Base-by-base conservation (phyloP, 2,113 vertebrate genomes). In the Thinocorus orbignyianus region DNA sequence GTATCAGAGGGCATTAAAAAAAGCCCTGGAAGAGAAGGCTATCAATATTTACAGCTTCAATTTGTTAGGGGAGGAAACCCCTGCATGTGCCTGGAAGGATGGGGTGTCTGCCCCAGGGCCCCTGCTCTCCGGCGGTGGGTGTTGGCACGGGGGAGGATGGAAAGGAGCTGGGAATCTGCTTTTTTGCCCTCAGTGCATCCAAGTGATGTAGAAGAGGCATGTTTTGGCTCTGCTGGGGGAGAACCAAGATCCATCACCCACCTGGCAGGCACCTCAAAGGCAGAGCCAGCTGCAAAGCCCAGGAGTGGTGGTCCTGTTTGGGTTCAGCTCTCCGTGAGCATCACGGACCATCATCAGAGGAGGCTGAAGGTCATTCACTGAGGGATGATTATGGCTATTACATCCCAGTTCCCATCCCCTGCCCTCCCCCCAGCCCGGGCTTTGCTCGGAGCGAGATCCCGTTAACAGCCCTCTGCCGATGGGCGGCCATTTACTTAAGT, bases 1-100 rank as follows among this genome's bases (percentile, higher is more conserved):
- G 94, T 91, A 96, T 94, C 35, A 79, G 73, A 95, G 88, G 81
- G 88, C 88, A 92, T 86, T 96, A 92, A 91, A 91, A 91, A 91
- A 81, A 92, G 76, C 86, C 68, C 78, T 86, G 81, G 28, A 91
- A 92, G 88, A 87, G 91, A 31, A 35, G 18, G 31, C 20, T 80
- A 92, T 95, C 86, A 26, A 94, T 95, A 96, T 95, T 95, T 96
- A 93, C 95, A 65, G 81, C 91, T 91, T 89, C 60, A 33, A 20
- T 96, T 96, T 80, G 78, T 31, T 61, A 69, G 37, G 25, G 62
- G 79, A 82, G 89, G 76, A 89, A 77, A 65, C 5, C 51, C 0
- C 57, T n/a, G 18, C 2, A 23, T 16, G 52, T 14, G 69, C 58
- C 90, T 73, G 51, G 85, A 58, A 85, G 55, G n/a, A n/a, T n/a